These are phyloP conservation scores for Alcedo atthis DNA, from an alignment of 2,797 vertebrate genomes.

Conservation along the genomic window DNA sequence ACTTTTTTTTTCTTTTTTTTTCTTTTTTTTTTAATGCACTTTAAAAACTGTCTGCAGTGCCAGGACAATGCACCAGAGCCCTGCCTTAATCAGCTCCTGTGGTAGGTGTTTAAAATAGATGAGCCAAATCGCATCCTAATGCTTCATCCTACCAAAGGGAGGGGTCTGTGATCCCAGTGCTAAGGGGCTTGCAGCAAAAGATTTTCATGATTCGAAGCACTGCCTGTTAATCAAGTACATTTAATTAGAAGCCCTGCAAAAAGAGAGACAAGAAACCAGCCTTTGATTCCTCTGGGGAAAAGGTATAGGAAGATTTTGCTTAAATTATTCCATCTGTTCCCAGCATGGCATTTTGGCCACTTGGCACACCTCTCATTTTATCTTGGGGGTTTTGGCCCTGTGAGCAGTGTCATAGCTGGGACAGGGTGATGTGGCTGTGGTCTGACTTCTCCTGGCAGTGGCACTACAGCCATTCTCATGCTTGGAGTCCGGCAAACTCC, in stretches of 20 bases:
- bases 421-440: accelerated
- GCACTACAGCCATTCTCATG: neutral
- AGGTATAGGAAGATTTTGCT: neutral
- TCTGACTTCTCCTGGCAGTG: neutral
- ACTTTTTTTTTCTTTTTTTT: neutral
- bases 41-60: neutral
- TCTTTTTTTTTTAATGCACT: neutral
- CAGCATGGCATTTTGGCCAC: neutral
- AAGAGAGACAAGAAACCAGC: neutral
- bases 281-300: neutral
- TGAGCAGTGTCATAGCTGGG: neutral
- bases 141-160: neutral
- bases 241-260: neutral
- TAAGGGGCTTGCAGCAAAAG: neutral
- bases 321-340: neutral
- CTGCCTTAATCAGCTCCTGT: neutral
- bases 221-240: neutral
- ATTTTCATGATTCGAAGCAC: neutral
- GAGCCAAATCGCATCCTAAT: neutral
- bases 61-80: neutral
- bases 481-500: neutral
- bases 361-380: neutral
- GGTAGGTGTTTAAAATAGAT: neutral
- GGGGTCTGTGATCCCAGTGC: neutral
- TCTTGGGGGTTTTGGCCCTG: neutral